phyloP scores from a whole-genome alignment of 2,888 invertebrate species.

The Pseudococcus jackbeardsleyi region DNA sequence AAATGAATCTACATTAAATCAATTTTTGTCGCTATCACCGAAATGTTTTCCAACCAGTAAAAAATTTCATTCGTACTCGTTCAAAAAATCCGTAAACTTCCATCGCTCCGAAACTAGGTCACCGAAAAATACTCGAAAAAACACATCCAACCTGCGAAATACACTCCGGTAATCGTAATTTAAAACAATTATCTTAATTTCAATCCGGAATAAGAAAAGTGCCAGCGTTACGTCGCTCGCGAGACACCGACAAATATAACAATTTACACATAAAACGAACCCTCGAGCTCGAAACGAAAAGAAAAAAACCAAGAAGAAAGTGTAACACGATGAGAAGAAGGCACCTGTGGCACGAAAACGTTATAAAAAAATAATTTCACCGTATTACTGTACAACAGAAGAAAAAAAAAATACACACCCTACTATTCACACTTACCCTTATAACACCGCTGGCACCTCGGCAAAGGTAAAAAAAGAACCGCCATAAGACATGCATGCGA shows the following conservation, averaged over 20 bases:
- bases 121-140: too few species aligned
- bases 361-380: slow-evolving; percentile 6
- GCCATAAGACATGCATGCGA: background rate
- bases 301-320: background rate
- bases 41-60: too few species aligned
- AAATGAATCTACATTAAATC: too few species aligned
- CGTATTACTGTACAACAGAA: background rate
- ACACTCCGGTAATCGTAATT: background rate
- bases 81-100: too few species aligned
- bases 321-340: slow-evolving; percentile 14
- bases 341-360: slow-evolving; percentile 19
- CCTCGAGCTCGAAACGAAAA: background rate
- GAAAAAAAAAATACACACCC: background rate
- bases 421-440: background rate
- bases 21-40: too few species aligned
- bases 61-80: too few species aligned
- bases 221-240: background rate
- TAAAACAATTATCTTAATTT: background rate
- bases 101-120: too few species aligned
- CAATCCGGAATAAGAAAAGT: background rate
- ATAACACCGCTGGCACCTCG: background rate
- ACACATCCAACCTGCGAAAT: too few species aligned
- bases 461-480: background rate
- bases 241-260: background rate
- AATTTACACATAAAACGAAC: background rate